These are phyloP conservation scores for Oxystoma pomonae DNA, from an alignment of 2,888 invertebrate species.

Conservation along the genomic window DNA sequence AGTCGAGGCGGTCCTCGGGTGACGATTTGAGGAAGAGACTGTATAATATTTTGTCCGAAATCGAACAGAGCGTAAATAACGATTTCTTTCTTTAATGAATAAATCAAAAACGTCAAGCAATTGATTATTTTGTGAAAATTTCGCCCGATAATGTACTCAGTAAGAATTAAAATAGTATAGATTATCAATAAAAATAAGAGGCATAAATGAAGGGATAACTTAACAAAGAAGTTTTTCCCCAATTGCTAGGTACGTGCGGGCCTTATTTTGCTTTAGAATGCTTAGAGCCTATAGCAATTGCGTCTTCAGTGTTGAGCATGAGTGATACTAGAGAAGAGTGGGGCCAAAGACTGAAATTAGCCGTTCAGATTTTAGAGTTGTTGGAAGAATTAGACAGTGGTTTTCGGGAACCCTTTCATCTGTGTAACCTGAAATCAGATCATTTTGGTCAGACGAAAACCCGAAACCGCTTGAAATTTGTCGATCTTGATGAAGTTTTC, in stretches of 20 bases:
- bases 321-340: conserved; percentile 55
- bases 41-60: conserved; percentile 52
- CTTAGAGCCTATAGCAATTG: conserved; percentile 53
- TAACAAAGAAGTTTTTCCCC: conserved; percentile 60
- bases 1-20: conserved; percentile 49
- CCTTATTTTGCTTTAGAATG: conserved; percentile 63
- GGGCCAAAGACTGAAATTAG: conserved; percentile 54
- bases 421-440: conserved; percentile 65
- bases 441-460: conserved; percentile 58
- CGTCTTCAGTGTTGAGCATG: conserved; percentile 51
- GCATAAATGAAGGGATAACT: too few species aligned
- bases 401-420: conserved; percentile 57
- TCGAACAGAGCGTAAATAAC: conserved; percentile 43
- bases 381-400: conserved; percentile 56
- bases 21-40: conserved; percentile 51
- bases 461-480: conserved; percentile 53
- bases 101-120: too few species aligned
- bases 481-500: conserved; percentile 62
- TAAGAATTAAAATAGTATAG: too few species aligned
- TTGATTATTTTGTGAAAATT: too few species aligned
- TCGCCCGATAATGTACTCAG: too few species aligned
- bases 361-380: conserved; percentile 59
- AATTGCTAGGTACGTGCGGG: conserved; percentile 58
- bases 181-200: too few species aligned
- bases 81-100: conserved; percentile 36